Evolutionary conservation across 2,888 invertebrate genomes (phyloP), one percentile per base, ranked within the genome.

Genomic region (Prionchulus punctatus): DNA sequence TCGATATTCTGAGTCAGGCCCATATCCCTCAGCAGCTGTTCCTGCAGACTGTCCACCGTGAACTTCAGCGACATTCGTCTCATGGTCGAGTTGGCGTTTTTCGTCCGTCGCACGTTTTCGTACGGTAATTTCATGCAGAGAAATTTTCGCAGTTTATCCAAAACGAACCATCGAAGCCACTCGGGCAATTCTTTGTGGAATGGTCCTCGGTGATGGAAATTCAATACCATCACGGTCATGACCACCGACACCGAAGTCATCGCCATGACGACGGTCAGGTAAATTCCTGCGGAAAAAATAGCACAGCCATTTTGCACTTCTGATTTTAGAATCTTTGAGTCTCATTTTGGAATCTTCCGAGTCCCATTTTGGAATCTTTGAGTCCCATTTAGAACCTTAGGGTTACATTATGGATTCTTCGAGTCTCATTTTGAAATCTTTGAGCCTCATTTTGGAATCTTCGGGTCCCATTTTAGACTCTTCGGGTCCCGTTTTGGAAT

Each of bases 191-290:
- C 70, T 45, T 71, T 70, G 60, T 75, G 73, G 60, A 72, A 70
- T 15, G 75, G 77, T 3, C 76, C 76, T 53, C 78, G 70, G 66
- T 79, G 78, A 62, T 79, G 79, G 56, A 78, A 76, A 66, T 79
- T 79, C 23, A 79, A 70, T 2, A 79, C 59, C 52, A 64, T 55
- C 15, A 65, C 65, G 3, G 65, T 65, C 64, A 65, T 65, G 1
- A 65, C 62, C 26, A 75, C 77, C 2, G 77, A 77, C 57, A 78
- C 72, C 30, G 77, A 77, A n/a, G 78, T 78, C 66, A 79, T 72
- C 30, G 75, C 74, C 79, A 79, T 79, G 42, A 78, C 78, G 15
- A 75, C 74, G 1, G 78, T 79, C 61, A 79, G 66, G 66, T 79
- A 79, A 55, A 79, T 76, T 60, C 77, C 77, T 77, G 65, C n/a